Conservation (phyloP, 2,113 vertebrate species). For the Caracal caracal region DNA sequence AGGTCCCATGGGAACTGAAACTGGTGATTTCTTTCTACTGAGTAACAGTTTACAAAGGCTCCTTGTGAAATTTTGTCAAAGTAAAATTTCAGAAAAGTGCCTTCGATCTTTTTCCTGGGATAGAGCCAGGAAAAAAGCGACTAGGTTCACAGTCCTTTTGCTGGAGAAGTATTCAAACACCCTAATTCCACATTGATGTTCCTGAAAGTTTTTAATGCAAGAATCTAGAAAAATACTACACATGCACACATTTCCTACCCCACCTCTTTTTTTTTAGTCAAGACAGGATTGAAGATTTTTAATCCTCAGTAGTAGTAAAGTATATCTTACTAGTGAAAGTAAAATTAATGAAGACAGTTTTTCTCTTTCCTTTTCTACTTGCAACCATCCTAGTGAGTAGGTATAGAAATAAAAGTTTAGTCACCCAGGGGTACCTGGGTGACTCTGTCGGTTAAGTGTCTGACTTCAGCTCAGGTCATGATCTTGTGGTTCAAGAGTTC, state of each 20-base stretch:
- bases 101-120: conserved; percentile 7
- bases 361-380: neutral
- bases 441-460: no score
- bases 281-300: neutral
- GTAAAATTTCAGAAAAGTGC: conserved; percentile 45
- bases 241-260: neutral
- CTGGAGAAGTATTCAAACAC: neutral
- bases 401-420: neutral
- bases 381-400: neutral
- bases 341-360: neutral
- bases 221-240: neutral
- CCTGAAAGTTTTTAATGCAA: neutral
- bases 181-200: neutral
- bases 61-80: conserved; percentile 65
- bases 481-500: no score
- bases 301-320: neutral
- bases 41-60: conserved; percentile 18
- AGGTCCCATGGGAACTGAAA: conserved; percentile 32
- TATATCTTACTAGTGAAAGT: neutral
- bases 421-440: neutral
- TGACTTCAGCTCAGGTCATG: no score
- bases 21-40: conserved; percentile 52
- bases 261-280: neutral
- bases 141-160: neutral
- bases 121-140: neutral